Base-by-base conservation (phyloP, 2,113 vertebrate species). In the Jacana jacana region DNA sequence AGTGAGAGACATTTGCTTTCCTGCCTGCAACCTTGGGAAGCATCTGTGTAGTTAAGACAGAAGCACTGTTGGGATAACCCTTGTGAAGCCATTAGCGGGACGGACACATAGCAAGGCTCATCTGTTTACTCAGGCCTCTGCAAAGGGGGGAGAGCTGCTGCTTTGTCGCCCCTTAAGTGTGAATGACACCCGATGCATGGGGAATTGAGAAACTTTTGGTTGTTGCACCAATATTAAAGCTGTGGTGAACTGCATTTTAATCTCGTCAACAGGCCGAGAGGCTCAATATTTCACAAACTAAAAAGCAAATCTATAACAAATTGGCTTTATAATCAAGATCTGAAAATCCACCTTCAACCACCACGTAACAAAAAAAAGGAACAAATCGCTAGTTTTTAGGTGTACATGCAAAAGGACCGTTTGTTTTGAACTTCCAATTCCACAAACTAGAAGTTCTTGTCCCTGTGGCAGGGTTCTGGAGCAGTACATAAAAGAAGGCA, bases 41-140 rank as follows among this genome's bases (percentile, higher is more conserved):
- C 82, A 88, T 94, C 76, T 96, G 93, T n/a, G 76, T n/a, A 84
- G 82, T 83, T 66, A 83, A 86, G 48, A 84, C 79, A 78, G 42
- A 75, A 93, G 86, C 2, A 2, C 49, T 81, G 65, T 60, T 58
- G 55, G 33, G 6, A 86, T 94, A 96, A 78, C 72, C 55, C 77
- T 71, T 57, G 77, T 81, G 95, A 95, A 97, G 86, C 83, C 65
- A 75, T 88, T 84, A 93, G 54, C 23, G 54, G 75, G 54, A 42
- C 39, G 75, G 54, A 42, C 39, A 61, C 61, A n/a, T 2, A 60
- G 68, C 49, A 57, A 72, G 58, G 51, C 24, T 60, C 37, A 55
- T 84, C 85, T 94, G 91, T 95, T 91, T 83, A 75, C 31, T 83
- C 60, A 51, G 88, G 76, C 79, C 51, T 81, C 69, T 83, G 9